Evolutionary conservation across 2,888 invertebrate genomes (phyloP), one percentile per base, ranked within the genome.

Genomic region (Amphimallon solstitiale): DNA sequence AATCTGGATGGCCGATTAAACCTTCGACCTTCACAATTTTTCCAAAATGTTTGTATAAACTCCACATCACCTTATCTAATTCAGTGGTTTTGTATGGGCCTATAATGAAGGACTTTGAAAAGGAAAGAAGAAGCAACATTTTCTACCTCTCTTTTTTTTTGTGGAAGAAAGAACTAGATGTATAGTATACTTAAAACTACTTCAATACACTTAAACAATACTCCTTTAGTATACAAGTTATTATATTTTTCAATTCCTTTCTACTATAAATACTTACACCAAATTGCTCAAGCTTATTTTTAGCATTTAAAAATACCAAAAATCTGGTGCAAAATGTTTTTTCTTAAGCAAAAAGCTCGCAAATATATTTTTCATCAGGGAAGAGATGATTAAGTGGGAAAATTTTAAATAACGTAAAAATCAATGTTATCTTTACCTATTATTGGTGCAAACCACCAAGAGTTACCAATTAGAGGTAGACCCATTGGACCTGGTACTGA

Each of bases 401-500:
- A n/a, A n/a, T n/a, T n/a, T n/a, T 7, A n/a, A 45, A 45, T 14
- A n/a, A 45, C 6, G n/a, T 45, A 7, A 34, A 9, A 34, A 34
- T 2, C 10, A n/a, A 9, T 9, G 19, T 23, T 14, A 63, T 35
- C 37, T 78, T 82, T 81, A 89, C 89, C 89, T 75, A 89, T 86
- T 65, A 87, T 74, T 4, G 89, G 87, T 54, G 92, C 90, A 80
- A 93, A 92, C 71, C 92, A 85, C 93, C 93, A 93, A 2, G 92
- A 89, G 79, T 93, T 93, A 63, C 93, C 93, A 54, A 93, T 83
- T 49, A 92, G 64, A 0, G 92, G 92, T 77, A 92, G 80, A 54
- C 89, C 89, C 81, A 84, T 88, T 14, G 92, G 92, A 15, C 93
- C 93, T 2, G 93, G 93, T 77, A 93, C 89, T 67, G 86, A 86